Evolutionary conservation across 2,888 invertebrate genomes (phyloP).

Genomic region (Atethmia centrago): DNA sequence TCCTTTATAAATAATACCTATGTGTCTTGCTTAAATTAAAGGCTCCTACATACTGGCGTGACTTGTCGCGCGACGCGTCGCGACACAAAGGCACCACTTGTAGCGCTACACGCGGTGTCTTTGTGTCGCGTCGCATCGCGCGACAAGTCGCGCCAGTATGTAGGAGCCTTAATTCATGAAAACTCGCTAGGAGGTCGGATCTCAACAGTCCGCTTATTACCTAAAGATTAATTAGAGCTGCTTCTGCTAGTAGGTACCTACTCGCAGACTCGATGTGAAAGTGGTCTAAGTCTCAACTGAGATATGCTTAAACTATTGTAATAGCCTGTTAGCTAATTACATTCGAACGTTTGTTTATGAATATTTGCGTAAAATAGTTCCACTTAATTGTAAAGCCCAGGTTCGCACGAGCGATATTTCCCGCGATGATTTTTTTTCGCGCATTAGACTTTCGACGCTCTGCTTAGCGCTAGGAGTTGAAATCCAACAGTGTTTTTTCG

Average conservation of each 20-base stretch:
- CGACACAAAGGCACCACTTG: too few relatives aligned
- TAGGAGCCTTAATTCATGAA: not conserved
- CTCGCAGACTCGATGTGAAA: slow-evolving; percentile 50
- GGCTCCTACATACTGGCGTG: too few relatives aligned
- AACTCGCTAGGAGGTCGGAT: slow-evolving; percentile 28
- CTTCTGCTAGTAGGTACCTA: not conserved
- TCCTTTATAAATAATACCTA: not conserved
- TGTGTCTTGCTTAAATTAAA: not conserved
- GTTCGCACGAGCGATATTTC: too few relatives aligned
- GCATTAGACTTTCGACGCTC: too few relatives aligned
- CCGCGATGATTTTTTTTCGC: too few relatives aligned
- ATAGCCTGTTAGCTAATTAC: slow-evolving; percentile 18
- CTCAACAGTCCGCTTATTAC: slow-evolving; percentile 5
- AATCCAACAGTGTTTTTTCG: too few relatives aligned
- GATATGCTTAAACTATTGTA: slow-evolving; percentile 19
- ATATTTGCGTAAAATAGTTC: not conserved
- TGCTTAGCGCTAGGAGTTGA: too few relatives aligned
- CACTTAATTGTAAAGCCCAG: too few relatives aligned
- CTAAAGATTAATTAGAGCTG: slow-evolving; percentile 45
- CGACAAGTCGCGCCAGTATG: too few relatives aligned
- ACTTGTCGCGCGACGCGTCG: too few relatives aligned
- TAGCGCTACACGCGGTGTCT: too few relatives aligned
- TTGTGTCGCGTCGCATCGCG: too few relatives aligned
- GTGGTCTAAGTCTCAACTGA: slow-evolving; percentile 40
- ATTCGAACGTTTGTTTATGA: not conserved